These are phyloP conservation scores for Orientallactaga sibirica DNA, from an alignment of 2,797 vertebrate genomes.

Conservation along the genomic window DNA sequence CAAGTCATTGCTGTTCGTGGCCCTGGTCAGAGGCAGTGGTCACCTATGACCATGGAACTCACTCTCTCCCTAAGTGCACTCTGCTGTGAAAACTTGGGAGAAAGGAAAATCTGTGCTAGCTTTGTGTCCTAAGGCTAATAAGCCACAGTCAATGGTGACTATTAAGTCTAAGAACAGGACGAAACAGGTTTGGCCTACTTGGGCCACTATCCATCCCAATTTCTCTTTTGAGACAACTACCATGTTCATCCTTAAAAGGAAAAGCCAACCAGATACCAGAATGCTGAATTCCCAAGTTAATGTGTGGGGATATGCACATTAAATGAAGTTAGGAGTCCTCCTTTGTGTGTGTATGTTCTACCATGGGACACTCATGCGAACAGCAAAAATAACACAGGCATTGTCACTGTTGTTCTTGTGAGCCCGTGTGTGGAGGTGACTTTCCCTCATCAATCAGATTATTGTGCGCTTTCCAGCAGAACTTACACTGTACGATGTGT, in stretches of 20 bases:
- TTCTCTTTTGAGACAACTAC: not conserved
- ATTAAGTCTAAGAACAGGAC: slow-evolving; percentile 36
- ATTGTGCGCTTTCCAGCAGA: not conserved
- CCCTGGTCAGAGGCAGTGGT: not conserved
- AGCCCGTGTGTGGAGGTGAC: too few species aligned
- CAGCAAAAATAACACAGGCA: not conserved
- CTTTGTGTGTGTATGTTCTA: not conserved
- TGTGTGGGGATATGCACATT: too few species aligned
- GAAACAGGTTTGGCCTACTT: slow-evolving; percentile 27
- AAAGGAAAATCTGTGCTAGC: not conserved
- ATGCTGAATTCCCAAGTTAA: not conserved
- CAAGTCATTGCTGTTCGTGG: not conserved
- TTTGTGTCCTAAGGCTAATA: slow-evolving; percentile 20
- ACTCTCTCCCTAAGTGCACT: not conserved
- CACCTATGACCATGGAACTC: not conserved
- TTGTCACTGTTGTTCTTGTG: not conserved
- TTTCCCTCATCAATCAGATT: too few species aligned
- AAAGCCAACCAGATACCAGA: not conserved
- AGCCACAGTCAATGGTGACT: not conserved
- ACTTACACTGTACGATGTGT: slow-evolving; percentile 98
- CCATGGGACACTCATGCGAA: accelerated
- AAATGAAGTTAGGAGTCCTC: not conserved
- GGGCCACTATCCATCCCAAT: not conserved
- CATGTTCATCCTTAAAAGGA: not conserved
- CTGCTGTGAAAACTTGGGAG: not conserved